Evolutionary conservation across 2,888 invertebrate genomes (phyloP).

Genomic region (Heteromyza rotundicornis): DNA sequence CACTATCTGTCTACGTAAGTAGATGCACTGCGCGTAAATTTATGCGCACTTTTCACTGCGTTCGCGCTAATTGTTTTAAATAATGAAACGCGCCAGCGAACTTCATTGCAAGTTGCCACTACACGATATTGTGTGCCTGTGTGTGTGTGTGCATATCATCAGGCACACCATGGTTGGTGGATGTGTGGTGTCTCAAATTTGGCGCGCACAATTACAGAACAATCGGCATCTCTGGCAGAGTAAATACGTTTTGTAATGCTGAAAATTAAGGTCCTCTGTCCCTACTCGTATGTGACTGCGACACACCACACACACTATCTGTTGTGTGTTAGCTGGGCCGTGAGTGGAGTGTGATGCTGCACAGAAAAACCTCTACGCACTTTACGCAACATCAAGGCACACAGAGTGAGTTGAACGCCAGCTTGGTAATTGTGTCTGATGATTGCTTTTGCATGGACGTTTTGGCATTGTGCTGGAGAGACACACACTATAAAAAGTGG

Average conservation of each 20-base stretch:
- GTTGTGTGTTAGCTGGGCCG: too few species aligned
- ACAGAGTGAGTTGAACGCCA: too few species aligned
- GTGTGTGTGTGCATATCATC: not conserved
- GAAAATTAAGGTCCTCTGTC: not conserved
- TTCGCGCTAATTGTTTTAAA: slow-evolving; percentile 41
- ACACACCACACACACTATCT: too few species aligned
- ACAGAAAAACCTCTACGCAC: not conserved
- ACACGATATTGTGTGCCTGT: too few species aligned
- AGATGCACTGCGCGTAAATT: too few species aligned
- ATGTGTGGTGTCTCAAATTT: not conserved
- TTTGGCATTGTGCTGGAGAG: not conserved
- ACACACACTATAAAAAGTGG: not conserved
- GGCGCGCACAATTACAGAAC: not conserved
- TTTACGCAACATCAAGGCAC: too few species aligned
- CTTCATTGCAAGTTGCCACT: not conserved
- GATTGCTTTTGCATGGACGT: not conserved
- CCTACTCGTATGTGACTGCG: not conserved
- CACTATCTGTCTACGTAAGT: slow-evolving; percentile 1
- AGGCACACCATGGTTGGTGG: not conserved
- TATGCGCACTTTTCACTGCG: slow-evolving; percentile 21
- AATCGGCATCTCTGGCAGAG: too few species aligned
- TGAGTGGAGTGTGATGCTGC: not conserved
- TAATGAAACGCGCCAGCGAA: slow-evolving; percentile 27
- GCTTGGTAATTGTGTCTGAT: not conserved
- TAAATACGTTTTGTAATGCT: too few species aligned